Evolutionary conservation across 2,888 invertebrate species (phyloP), one percentile per base, ranked within the genome.

Genomic region (Seira sanloemensis): DNA sequence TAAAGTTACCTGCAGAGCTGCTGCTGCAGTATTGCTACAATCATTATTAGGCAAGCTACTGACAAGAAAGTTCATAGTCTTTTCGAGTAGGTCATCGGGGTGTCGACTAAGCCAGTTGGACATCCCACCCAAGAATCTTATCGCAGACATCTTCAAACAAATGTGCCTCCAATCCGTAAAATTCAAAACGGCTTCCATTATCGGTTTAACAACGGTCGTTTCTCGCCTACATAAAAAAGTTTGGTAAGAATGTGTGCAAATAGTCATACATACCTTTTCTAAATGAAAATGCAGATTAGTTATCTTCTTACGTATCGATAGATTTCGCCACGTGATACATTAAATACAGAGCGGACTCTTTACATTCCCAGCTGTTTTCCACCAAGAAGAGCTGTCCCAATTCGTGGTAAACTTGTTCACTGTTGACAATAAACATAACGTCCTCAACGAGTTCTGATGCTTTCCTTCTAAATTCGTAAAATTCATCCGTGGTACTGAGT

Each of bases 371-470:
- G 24, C 82, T 79, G 16, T 77, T 85, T 73, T 85, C 83, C 12
- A 62, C 21, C 9, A 85, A 72, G 37, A 87, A 83, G 5, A 86
- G 73, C 26, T 81, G 75, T 9, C 87, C 88, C 9, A 89, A 65
- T 54, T 88, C 87, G 19, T 76, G 85, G 78, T 88, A 89, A 12
- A 81, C 79, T 58, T 85, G 84, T 46, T 85, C 67, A 66, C 84
- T 75, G 0, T 98, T 98, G 86, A 98, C 96, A 77, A 99, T 96
- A 92, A 98, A 99, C 62, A 98, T 97, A 67, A 99, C 97, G 91
- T 99, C 99, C 91, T 98, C 97, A 86, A 99, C 96, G 80, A 99
- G 92, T 91, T 99, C 98, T 27, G 96, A 95, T 19, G 97, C 97
- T 90, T 97, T 95, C 88, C 93, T 92, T 86, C 99, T 94, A 91